Evolutionary conservation across 2,888 invertebrate species (phyloP).

Genomic region (Harmothoe impar): DNA sequence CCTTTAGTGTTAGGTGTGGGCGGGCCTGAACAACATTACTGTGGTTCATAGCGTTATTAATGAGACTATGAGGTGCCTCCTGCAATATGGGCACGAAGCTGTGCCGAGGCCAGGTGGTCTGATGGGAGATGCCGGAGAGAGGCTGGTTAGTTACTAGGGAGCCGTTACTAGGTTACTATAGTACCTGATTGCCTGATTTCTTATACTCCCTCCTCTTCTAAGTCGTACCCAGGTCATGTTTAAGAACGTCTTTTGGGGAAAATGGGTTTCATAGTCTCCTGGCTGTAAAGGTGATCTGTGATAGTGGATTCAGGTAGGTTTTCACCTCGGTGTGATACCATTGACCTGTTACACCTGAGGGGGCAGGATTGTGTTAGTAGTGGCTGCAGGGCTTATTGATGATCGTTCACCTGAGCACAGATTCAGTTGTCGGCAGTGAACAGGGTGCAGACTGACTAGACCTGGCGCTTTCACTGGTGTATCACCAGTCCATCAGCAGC

Average conservation of each 20-base stretch:
- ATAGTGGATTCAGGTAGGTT: too few species aligned
- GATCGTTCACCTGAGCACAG: not conserved
- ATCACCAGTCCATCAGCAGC: slow-evolving; percentile 42
- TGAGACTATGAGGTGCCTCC: slow-evolving; percentile 14
- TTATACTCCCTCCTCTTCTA: too few species aligned
- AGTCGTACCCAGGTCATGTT: too few species aligned
- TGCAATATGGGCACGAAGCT: not conserved
- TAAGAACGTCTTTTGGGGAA: too few species aligned
- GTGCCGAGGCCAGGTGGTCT: not conserved
- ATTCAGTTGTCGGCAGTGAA: slow-evolving; percentile 29
- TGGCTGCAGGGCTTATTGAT: not conserved
- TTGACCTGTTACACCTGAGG: too few species aligned
- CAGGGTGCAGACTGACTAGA: not conserved
- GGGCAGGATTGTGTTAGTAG: too few species aligned
- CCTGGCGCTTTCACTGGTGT: not conserved
- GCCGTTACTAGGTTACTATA: not conserved
- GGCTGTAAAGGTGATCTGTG: too few species aligned
- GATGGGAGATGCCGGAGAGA: not conserved
- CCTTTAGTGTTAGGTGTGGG: not conserved
- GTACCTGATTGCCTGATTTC: too few species aligned
- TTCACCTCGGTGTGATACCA: too few species aligned
- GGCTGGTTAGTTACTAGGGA: not conserved
- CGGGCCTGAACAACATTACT: not conserved
- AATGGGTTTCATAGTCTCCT: too few species aligned
- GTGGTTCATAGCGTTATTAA: slow-evolving; percentile 22